These are phyloP conservation scores for Theonella swinhoei DNA, from an alignment of 37 sponge, comb jelly and placozoan species.

Conservation along the genomic window DNA sequence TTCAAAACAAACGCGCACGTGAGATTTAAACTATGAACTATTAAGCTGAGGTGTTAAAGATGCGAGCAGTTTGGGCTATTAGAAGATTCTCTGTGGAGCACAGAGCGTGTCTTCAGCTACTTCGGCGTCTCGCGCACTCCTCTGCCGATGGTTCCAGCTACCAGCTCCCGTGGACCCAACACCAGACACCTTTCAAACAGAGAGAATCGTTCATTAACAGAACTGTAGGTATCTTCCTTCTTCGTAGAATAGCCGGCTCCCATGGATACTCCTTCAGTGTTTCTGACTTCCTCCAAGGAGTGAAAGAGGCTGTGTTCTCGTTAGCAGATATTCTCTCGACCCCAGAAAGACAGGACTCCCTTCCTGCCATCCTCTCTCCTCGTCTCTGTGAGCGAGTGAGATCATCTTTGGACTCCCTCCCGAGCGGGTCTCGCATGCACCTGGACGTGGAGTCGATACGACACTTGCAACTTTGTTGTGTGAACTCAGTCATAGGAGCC, in stretches of 20 bases:
- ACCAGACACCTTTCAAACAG: not conserved
- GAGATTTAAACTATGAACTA: not conserved
- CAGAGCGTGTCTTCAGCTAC: too few relatives aligned
- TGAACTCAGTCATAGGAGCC: slow-evolving; percentile 25
- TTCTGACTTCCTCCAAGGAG: slow-evolving; percentile 39
- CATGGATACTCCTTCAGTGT: slow-evolving; percentile 4
- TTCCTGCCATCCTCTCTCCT: slow-evolving; percentile 9
- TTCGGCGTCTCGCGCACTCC: too few relatives aligned
- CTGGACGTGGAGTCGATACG: slow-evolving; percentile 38
- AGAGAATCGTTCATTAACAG: slow-evolving; percentile 31
- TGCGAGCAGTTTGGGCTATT: too few relatives aligned
- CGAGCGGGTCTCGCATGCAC: slow-evolving; percentile 2
- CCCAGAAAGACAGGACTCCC: slow-evolving; percentile 2
- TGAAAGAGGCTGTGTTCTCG: slow-evolving; percentile 12
- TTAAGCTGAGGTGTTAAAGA: too few relatives aligned
- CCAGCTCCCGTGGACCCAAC: slow-evolving; percentile 56
- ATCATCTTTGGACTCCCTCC: slow-evolving; percentile 13
- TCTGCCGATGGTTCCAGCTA: not conserved
- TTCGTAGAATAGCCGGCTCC: slow-evolving; percentile 14
- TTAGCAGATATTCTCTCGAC: slow-evolving; percentile 10
- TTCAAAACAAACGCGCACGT: not conserved
- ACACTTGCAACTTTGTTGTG: not conserved
- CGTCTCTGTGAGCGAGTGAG: slow-evolving; percentile 19
- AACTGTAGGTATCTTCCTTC: slow-evolving; percentile 30
- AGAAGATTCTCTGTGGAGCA: too few relatives aligned